phyloP scores from a whole-genome alignment of 2,797 vertebrate genomes.

The Simalia tracyae region DNA sequence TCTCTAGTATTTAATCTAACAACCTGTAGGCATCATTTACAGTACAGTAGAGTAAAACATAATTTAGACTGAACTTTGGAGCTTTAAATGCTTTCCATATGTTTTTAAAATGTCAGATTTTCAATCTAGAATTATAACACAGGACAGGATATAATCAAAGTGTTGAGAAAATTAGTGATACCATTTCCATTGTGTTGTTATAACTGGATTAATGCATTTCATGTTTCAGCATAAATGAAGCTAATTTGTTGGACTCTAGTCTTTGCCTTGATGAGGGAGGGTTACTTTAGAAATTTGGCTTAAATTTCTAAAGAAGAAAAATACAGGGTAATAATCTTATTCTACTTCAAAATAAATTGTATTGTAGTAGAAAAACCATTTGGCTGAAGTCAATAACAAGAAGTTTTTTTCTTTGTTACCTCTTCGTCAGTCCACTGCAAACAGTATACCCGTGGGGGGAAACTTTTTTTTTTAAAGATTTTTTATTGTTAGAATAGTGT shows the following conservation, averaged over 20 bases:
- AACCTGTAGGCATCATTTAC: not conserved
- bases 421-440: not conserved
- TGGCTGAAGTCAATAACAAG: not conserved
- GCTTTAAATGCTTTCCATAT: not conserved
- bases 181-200: not conserved
- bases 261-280: not conserved
- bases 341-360: not conserved
- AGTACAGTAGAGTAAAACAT: not conserved
- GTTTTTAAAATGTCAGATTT: not conserved
- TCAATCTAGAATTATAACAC: not conserved
- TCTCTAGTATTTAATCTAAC: not conserved
- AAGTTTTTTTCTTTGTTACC: not conserved
- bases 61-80: not conserved
- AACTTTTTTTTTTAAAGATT: not conserved
- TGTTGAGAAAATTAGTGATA: not conserved
- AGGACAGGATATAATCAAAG: not conserved
- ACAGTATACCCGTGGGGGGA: not conserved
- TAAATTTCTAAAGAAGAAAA: not conserved
- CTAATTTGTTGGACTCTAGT: not conserved
- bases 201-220: not conserved
- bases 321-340: not conserved
- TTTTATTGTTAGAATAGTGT: not conserved
- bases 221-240: not conserved
- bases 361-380: not conserved
- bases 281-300: not conserved